Base-by-base conservation (phyloP, 2,113 vertebrate genomes). In the Macquaria australasica region DNA sequence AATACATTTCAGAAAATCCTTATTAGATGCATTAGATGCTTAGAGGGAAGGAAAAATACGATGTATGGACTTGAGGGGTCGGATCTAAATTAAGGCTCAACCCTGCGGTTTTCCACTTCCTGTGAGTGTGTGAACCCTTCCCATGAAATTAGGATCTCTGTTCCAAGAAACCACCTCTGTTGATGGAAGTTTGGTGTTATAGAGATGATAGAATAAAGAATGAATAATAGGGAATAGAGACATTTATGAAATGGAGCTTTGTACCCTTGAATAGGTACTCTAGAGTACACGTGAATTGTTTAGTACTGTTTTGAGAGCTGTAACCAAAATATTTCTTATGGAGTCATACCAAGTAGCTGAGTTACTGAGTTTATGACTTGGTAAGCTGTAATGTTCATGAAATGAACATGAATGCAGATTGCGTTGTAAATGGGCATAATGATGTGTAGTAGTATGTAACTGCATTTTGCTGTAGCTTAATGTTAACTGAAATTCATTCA, bases 321-420 rank as follows among this genome's bases (percentile, higher is more conserved):
- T 64, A 14, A 41, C 39, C 43, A 8, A 8, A 39, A 15, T 58
- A 8, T 69, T 50, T 63, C 16, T 50, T 45, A 6, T 41, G n/a
- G 43, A 53, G 45, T 37, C 55, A 14, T 41, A 37, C 66, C 7
- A 77, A 14, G 25, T 45, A 39, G 45, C 56, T 51, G 21, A 48
- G 25, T 45, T 45, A 51, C 56, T 51, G 21, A 48, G 39, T 70
- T 39, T 10, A 1, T 43, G 10, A 37, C 81, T 15, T 73, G 5
- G 8, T 69, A 3, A 73, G 53, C 21, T 58, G 12, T 25, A 23
- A 39, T 34, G 73, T 82, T 82, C 31, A 86, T 86, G 31, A 81
- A 71, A 78, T 83, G 58, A 67, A 81, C 56, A 63, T 34, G 16
- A 59, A 64, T 48, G 41, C 51, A 68, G n/a, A 62, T 37, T 55